A percentile compares a stretch with the other conserved stretches of the same genome.
Evolutionary conservation across 1,140 invertebrate species (phyloP).

Genomic region (Drosophila subobscura): DNA sequence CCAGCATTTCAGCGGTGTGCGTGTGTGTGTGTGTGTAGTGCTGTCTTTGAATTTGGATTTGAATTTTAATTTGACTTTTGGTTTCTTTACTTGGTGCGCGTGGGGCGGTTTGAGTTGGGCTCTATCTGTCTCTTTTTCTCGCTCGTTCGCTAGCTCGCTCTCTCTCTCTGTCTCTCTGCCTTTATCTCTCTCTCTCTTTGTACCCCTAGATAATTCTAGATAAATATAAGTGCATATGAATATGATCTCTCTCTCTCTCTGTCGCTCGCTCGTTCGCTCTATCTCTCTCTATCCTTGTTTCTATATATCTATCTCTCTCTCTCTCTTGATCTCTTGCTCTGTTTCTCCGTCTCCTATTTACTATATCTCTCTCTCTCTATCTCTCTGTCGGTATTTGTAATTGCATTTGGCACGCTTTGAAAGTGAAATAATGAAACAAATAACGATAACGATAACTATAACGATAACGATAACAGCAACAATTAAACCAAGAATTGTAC

Average conservation of each 20-base stretch:
- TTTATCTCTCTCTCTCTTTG: constrained; percentile 26
- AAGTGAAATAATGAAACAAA: constrained; percentile 35
- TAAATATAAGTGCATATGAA: constrained; percentile 34
- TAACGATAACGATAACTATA: constrained; percentile 28
- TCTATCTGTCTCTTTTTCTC: constrained; percentile 28
- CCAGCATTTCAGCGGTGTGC: too few species aligned
- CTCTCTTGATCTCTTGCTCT: constrained; percentile 29
- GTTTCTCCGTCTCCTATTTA: constrained; percentile 5
- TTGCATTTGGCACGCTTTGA: constrained; percentile 65
- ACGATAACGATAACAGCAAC: too few species aligned
- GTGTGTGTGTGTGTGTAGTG: neutral
- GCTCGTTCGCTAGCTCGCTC: constrained; percentile 21
- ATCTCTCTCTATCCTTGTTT: constrained; percentile 19
- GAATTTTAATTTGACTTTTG: constrained; percentile 2
- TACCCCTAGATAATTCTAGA: constrained; percentile 32
- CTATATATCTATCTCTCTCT: constrained; percentile 21
- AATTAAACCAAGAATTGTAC: constrained; percentile 47
- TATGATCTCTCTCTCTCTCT: constrained; percentile 55
- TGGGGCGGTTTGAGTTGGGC: constrained; percentile 21
- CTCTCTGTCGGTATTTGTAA: constrained; percentile 62
- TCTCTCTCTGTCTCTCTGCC: constrained; percentile 18
- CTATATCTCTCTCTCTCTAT: constrained; percentile 31
- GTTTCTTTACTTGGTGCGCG: neutral
- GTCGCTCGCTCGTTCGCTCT: constrained; percentile 56
- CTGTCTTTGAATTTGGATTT: constrained; percentile 9